Conservation (phyloP, 2,888 invertebrate species). For the Euplagia quadripunctaria region DNA sequence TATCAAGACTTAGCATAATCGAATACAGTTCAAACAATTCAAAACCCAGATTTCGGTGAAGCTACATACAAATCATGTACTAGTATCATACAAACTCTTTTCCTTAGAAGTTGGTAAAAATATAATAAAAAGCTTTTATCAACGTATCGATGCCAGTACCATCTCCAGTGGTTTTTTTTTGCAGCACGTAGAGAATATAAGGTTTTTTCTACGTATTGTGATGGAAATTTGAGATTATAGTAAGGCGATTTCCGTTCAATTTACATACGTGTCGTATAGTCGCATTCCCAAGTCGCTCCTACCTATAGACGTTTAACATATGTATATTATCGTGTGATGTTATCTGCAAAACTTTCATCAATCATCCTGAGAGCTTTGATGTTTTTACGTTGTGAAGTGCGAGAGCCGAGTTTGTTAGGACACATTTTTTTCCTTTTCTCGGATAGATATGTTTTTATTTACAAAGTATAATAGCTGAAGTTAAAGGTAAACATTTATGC, state of each 20-base stretch:
- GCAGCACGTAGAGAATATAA: not conserved
- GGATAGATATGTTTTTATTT: conserved; percentile 2
- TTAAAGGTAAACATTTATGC: not conserved
- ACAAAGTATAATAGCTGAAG: not conserved
- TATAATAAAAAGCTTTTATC: not conserved
- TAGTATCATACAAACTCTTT: not conserved
- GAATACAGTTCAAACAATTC: not conserved
- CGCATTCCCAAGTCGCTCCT: not conserved
- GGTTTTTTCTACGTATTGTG: conserved; percentile 22
- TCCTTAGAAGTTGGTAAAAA: not conserved
- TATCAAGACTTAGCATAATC: not conserved
- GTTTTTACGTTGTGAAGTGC: conserved; percentile 11
- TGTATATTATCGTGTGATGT: conserved; percentile 6
- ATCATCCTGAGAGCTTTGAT: conserved; percentile 24
- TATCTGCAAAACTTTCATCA: conserved; percentile 28
- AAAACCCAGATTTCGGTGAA: not conserved
- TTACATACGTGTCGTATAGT: conserved; percentile 25
- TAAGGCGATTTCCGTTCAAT: conserved; percentile 54
- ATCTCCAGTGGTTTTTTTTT: not conserved
- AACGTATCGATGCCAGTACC: not conserved
- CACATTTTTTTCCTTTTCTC: not conserved
- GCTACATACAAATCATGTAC: not conserved
- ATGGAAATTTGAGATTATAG: conserved; percentile 46
- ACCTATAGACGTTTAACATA: conserved; percentile 2
- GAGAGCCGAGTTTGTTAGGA: conserved; percentile 5